Evolutionary conservation across 2,888 invertebrate species (phyloP), one percentile per base, ranked within the genome.

Genomic region (Hecatera dysodea): DNA sequence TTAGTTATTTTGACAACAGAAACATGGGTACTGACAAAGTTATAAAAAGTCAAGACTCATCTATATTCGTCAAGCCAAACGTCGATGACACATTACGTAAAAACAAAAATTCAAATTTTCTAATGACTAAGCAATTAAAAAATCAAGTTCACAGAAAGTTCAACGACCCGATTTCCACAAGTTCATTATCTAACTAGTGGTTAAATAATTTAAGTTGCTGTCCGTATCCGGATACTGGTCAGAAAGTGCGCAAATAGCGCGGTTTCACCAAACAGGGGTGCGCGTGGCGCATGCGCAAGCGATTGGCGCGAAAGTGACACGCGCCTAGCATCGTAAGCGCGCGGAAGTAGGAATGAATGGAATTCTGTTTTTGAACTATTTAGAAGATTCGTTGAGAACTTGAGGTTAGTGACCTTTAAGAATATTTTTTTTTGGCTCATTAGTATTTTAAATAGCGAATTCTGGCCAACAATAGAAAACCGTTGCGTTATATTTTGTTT

Each of bases 211-310:
- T 84, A 72, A 79, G 67, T 81, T 72, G 44, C 76, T 79, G 82
- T 88, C 87, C 90, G 90, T 78, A 93, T 94, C 95, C 95, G 94
- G 75, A 78, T 79, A 79, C 79, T 78, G 57, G 93, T 91, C 93
- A 89, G 95, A 95, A 95, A 95, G 95, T 92, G 89, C 83, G 90
- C 90, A 91, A 92, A 91, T 86, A 87, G 75, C 86, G 78, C 48
- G 69, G 90, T 94, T 94, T 94, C 94, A 93, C 94, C 88, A 88
- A 87, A 89, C 89, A 90, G 90, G 88, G 88, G 88, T 90, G 89
- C 90, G 88, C 90, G 89, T 70, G 77, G 79, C 86, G 94, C 93
- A 94, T 93, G 87, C 88, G 83, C 88, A 90, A 78, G 81, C 77
- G 84, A 57, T 68, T 67, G 79, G 39, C 88, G 91, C 88, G 94